phyloP scores from a whole-genome alignment of 2,888 invertebrate genomes.

The Lysandra bellargus region DNA sequence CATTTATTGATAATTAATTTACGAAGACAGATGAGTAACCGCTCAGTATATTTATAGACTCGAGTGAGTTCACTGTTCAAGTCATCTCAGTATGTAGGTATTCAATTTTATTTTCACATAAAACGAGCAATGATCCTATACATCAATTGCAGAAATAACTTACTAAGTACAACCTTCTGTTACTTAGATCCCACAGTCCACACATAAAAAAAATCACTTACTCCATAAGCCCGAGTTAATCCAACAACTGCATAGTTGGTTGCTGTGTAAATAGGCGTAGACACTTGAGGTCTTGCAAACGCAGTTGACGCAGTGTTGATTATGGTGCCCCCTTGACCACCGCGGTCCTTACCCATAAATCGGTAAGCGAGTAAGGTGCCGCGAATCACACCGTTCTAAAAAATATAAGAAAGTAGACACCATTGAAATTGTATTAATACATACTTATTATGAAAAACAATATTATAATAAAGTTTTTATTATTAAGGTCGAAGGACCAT shows the following conservation, averaged over 20 bases:
- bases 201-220: slow-evolving; percentile 54
- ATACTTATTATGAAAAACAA: neutral
- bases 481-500: neutral
- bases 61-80: neutral
- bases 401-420: slow-evolving; percentile 32
- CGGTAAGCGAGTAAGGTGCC: slow-evolving; percentile 87
- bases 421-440: neutral
- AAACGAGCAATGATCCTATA: neutral
- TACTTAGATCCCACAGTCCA: neutral
- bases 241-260: slow-evolving; percentile 89
- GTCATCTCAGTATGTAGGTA: neutral
- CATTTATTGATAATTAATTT: neutral
- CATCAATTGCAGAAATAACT: neutral
- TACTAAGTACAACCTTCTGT: neutral
- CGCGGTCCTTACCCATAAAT: slow-evolving; percentile 87
- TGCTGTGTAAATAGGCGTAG: slow-evolving; percentile 88
- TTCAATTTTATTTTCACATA: neutral
- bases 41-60: neutral
- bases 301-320: slow-evolving; percentile 88
- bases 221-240: slow-evolving; percentile 86
- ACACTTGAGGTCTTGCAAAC: slow-evolving; percentile 84
- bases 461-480: neutral
- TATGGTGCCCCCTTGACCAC: slow-evolving; percentile 87
- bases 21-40: neutral
- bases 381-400: slow-evolving; percentile 87